These are phyloP conservation scores for Protophormia terraenovae DNA, from an alignment of 2,888 invertebrate species.

Conservation along the genomic window DNA sequence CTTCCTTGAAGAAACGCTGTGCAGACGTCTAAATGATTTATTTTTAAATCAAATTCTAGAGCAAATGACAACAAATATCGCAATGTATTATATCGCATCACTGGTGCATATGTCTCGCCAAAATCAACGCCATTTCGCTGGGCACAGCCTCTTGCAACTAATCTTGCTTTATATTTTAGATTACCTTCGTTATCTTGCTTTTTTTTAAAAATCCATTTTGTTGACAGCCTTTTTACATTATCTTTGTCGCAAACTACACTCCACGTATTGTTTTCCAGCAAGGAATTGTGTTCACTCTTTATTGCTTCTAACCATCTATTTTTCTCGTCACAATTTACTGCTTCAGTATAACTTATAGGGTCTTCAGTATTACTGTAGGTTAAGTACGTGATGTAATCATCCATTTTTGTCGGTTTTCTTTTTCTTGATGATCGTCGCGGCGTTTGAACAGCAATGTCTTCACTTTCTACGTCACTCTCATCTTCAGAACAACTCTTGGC, in stretches of 20 bases:
- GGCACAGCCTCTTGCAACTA: constrained; percentile 71
- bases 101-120: constrained; percentile 34
- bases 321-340: constrained; percentile 14
- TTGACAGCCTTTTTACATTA: not conserved
- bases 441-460: not conserved
- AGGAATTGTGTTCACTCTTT: constrained; percentile 1
- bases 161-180: constrained; percentile 66
- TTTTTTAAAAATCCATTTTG: constrained; percentile 10
- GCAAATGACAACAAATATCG: constrained; percentile 7
- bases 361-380: not conserved
- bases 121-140: constrained; percentile 69
- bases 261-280: constrained; percentile 27
- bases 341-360: not conserved
- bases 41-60: not conserved
- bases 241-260: not conserved
- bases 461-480: not conserved
- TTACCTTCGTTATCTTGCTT: constrained; percentile 2
- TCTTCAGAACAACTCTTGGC: not conserved
- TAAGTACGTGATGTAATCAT: constrained; percentile 9
- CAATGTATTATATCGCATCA: constrained; percentile 20
- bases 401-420: not conserved
- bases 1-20: constrained; percentile 31
- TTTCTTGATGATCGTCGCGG: too few relatives aligned
- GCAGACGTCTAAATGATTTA: too few relatives aligned
- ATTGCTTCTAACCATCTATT: not conserved